Evolutionary conservation across 2,888 invertebrate genomes (phyloP).

Genomic region (Plebejus anna): DNA sequence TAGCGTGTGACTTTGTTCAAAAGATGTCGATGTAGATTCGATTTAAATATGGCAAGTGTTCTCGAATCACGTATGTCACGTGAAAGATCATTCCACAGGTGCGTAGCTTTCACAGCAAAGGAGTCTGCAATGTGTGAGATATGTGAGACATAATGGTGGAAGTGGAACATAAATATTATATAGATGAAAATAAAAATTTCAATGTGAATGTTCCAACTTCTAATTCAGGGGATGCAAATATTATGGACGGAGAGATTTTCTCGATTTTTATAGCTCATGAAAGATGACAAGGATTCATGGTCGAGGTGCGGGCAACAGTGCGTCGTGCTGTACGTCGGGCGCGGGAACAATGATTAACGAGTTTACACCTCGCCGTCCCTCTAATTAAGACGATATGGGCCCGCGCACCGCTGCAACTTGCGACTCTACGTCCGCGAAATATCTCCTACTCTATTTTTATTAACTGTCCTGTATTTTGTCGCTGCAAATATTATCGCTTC

Average conservation of each 20-base stretch:
- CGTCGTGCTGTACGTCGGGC: conserved; percentile 63
- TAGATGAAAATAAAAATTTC: no score
- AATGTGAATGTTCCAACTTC: no score
- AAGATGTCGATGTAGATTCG: no score
- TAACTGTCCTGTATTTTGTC: background rate
- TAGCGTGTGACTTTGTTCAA: no score
- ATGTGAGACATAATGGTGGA: background rate
- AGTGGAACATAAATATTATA: background rate
- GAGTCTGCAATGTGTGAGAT: no score
- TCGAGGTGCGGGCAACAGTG: conserved; percentile 57
- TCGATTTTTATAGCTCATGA: conserved; percentile 36
- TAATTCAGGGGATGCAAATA: background rate
- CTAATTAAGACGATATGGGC: conserved; percentile 77
- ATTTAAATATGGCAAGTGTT: no score
- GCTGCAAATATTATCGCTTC: background rate
- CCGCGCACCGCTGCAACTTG: conserved; percentile 54
- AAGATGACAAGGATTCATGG: conserved; percentile 56
- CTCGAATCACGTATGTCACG: no score
- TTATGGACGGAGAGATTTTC: background rate
- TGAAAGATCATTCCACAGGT: no score
- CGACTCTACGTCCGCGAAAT: conserved; percentile 40
- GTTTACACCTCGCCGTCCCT: conserved; percentile 73
- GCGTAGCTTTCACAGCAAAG: no score
- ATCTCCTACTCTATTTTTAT: conserved; percentile 15
- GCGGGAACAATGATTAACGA: conserved; percentile 75